Base-by-base conservation (phyloP, 2,797 vertebrate genomes). In the Numenius phaeopus region DNA sequence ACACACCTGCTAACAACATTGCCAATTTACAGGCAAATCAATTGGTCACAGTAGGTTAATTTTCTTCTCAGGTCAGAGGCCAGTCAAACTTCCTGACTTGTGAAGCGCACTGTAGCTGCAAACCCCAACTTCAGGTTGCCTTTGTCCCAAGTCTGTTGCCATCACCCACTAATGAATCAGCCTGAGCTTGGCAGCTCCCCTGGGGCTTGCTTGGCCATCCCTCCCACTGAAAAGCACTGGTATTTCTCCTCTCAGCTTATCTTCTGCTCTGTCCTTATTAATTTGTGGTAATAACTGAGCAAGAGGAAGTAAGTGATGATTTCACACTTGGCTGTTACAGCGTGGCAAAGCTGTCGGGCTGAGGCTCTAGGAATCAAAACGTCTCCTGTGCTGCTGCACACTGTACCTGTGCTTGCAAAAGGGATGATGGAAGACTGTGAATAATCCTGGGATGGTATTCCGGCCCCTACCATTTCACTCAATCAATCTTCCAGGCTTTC, bases 11-110 rank as follows among this genome's bases (percentile, higher is more conserved):
- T 13, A 16, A 86, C 65, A 84, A 87, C 42, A 61, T 92, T 97
- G 97, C 90, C 32, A 90, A 96, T 96, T 94, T 94, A 88, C 62
- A 94, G 86, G 57, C 37, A 96, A 93, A 92, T 93, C 64, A 80
- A n/a, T 29, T 90, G 58, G 46, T 82, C 83, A 75, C 14, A 26
- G 62, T 67, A 85, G 9, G 52, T 96, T 94, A 72, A 79, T 70
- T 96, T 95, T 95, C 54, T 94, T 94, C 78, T 79, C 44, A 70
- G 47, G 65, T 97, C 90, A 73, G 88, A 90, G 39, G 57, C n/a
- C 65, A 91, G 77, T 19, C 71, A 94, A 73, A 62, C 34, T 91
- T 95, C 64, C 14, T 81, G 69, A 83, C 49, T 77, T 39, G 54
- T 75, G 49, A 89, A 66, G 39, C 58, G 29, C 1, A 2, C 14